phyloP scores from a whole-genome alignment of 2,888 invertebrate species.

The Lampropteryx suffumata region DNA sequence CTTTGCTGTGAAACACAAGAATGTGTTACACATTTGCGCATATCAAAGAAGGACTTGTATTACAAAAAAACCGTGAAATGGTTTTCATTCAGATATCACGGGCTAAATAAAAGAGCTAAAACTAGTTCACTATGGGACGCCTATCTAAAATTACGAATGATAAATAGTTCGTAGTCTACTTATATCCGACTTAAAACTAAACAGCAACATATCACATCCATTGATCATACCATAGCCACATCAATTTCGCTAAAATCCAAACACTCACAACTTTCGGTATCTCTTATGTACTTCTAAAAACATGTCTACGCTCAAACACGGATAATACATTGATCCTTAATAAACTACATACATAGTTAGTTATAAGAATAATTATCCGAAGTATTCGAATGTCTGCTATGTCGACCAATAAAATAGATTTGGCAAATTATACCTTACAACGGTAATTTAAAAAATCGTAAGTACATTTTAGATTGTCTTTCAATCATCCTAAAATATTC shows the following conservation, averaged over 20 bases:
- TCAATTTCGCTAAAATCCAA: slow-evolving; percentile 46
- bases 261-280: slow-evolving; percentile 32
- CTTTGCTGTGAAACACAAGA: too few species aligned
- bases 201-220: slow-evolving; percentile 79
- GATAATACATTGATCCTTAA: slow-evolving; percentile 22
- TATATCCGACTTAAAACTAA: slow-evolving; percentile 65
- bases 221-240: slow-evolving; percentile 68
- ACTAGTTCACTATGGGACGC: slow-evolving; percentile 59
- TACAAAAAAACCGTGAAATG: slow-evolving; percentile 36
- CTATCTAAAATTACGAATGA: slow-evolving; percentile 76
- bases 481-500: slow-evolving; percentile 7
- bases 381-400: slow-evolving; percentile 25
- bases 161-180: slow-evolving; percentile 74
- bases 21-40: too few species aligned
- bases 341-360: slow-evolving; percentile 19
- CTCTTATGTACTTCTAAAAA: slow-evolving; percentile 28
- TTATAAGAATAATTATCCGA: slow-evolving; percentile 17
- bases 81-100: slow-evolving; percentile 53
- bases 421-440: slow-evolving; percentile 7
- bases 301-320: slow-evolving; percentile 23
- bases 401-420: slow-evolving; percentile 12
- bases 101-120: slow-evolving; percentile 66
- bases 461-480: slow-evolving; percentile 21
- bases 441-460: slow-evolving; percentile 15
- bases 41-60: too few species aligned